Conservation (phyloP, 2,888 invertebrate genomes). For the Hypomecis atomaria region DNA sequence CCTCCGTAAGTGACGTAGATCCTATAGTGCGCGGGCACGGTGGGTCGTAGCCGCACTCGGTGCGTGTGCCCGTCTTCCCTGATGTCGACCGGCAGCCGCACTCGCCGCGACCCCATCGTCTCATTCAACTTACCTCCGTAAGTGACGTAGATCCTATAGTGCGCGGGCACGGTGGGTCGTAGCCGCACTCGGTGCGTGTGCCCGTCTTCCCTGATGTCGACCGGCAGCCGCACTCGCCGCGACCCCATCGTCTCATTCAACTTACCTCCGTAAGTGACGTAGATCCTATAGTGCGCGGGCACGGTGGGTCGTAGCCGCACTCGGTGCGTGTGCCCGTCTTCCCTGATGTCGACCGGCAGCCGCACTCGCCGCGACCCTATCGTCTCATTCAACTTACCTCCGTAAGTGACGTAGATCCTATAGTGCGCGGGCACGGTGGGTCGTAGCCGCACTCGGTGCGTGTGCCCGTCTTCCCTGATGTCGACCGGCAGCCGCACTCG, state of each 20-base stretch:
- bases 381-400: too few relatives aligned
- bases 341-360: conserved; percentile 91
- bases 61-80: conserved; percentile 91
- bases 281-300: conserved; percentile 90
- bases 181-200: conserved; percentile 93
- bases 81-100: conserved; percentile 90
- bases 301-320: conserved; percentile 94
- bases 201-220: conserved; percentile 92
- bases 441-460: conserved; percentile 92
- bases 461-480: conserved; percentile 91
- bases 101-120: too few relatives aligned
- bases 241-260: too few relatives aligned
- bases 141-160: conserved; percentile 87
- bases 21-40: conserved; percentile 91
- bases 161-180: conserved; percentile 93
- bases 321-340: conserved; percentile 90
- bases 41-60: conserved; percentile 93
- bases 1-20: conserved; percentile 90
- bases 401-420: conserved; percentile 87
- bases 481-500: conserved; percentile 89
- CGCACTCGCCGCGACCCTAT: conserved; percentile 85
- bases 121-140: conserved; percentile 85
- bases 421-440: conserved; percentile 94
- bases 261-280: conserved; percentile 88
- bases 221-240: conserved; percentile 88